Conservation (phyloP, 2,888 invertebrate genomes). For the Sepioteuthis lessoniana region DNA sequence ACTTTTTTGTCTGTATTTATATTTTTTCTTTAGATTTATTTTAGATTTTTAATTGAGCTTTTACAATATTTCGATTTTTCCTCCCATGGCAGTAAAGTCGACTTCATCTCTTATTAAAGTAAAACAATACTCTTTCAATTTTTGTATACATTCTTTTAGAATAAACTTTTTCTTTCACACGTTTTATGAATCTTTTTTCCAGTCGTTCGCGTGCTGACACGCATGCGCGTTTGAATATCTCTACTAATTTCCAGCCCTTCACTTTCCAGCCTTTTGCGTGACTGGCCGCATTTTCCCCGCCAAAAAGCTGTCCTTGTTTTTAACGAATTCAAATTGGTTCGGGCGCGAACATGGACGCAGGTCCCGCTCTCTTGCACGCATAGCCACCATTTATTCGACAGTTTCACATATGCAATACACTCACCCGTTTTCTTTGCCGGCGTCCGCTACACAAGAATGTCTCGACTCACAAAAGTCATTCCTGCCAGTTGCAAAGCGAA, state of each 20-base stretch:
- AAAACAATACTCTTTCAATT: no score
- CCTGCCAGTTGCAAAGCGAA: neutral
- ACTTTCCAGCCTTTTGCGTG: neutral
- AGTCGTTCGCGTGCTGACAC: neutral
- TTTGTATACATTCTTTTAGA: no score
- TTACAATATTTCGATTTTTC: no score
- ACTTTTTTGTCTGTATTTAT: no score
- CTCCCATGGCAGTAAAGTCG: no score
- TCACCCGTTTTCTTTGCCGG: neutral
- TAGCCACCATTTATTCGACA: neutral
- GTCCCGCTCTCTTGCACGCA: neutral
- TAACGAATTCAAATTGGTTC: slow-evolving; percentile 20
- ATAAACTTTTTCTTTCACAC: neutral
- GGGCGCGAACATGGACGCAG: neutral
- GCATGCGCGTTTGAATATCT: neutral
- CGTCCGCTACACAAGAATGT: neutral
- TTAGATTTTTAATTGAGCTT: no score
- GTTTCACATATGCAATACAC: neutral
- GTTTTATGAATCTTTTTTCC: neutral
- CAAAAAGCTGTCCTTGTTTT: neutral
- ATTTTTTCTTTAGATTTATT: no score
- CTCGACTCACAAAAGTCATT: neutral
- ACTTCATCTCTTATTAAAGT: no score
- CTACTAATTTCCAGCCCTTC: neutral
- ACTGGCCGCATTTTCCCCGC: neutral